Evolutionary conservation across 2,888 invertebrate genomes (phyloP), one percentile per base, ranked within the genome.

Genomic region (Sicus ferrugineus): DNA sequence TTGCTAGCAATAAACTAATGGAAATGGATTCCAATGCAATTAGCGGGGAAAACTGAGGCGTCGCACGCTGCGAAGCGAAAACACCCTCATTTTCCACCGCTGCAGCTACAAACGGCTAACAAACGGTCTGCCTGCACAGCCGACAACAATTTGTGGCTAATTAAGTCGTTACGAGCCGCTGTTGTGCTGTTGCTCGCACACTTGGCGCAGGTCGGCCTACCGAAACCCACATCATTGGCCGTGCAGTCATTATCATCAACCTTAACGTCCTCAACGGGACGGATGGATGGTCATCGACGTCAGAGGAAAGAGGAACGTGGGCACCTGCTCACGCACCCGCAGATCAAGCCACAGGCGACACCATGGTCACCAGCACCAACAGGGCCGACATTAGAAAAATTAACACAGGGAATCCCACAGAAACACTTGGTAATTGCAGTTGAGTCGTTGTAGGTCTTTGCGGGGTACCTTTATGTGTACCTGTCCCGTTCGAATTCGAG

Each of bases 61-160:
- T 59, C 59, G 31, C 59, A 59, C 28, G 28, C 23, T n/a, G 9
- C 30, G 14, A 9, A 7, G 34, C 26, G 4, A 16, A n/a, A 54
- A 54, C 52, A 54, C 52, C 52, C 52, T 54, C 52, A 54, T 54
- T 54, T 54, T 21, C 23, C 14, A 14, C 9, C 14, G 34, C 14
- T 34, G 34, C 34, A 14, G 34, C 34, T 34, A 7, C 14, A 1
- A 14, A 34, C 34, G 16, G 26, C 52, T 26, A 54, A 56, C 56
- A 56, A 56, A 28, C 56, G n/a, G 1, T 26, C 30, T 30, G 28
- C 14, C 31, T 11, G 59, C 42, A 28, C 11, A 30, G 28, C 63
- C 48, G 30, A 14, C 52, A 65, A 52, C 65, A 54, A 54, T 65
- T 65, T 65, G 65, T 54, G 34, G 65, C 23, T 28, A 65, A 65